These are phyloP conservation scores for Nasonia vitripennis DNA, from an alignment of 1,140 invertebrate genomes.

Conservation along the genomic window DNA sequence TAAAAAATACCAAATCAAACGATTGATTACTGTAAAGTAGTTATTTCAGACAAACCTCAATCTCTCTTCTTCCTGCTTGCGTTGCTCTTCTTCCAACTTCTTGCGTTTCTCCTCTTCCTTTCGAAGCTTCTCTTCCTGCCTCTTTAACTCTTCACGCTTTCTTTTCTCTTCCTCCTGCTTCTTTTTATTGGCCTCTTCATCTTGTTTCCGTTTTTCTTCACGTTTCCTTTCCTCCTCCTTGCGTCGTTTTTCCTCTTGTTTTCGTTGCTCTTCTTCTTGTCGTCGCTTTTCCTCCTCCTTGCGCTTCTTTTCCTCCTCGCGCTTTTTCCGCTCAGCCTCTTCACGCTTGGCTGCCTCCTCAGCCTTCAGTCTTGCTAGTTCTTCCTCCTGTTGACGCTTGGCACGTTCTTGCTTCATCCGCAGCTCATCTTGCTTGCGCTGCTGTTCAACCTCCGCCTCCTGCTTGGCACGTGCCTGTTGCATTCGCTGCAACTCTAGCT, in stretches of 20 bases:
- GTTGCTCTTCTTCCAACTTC: conserved; percentile 75
- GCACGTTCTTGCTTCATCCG: conserved; percentile 67
- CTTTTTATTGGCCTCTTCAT: conserved; percentile 68
- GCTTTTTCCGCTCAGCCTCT: conserved; percentile 68
- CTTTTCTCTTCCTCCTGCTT: conserved; percentile 75
- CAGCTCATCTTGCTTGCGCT: conserved; percentile 59
- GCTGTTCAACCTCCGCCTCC: conserved; percentile 60
- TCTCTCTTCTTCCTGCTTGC: conserved; percentile 73
- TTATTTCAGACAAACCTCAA: conserved; percentile 61
- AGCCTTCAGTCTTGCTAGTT: conserved; percentile 57
- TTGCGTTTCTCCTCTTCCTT: conserved; percentile 73
- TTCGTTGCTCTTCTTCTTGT: conserved; percentile 73
- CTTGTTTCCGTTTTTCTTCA: conserved; percentile 68
- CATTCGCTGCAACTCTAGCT: conserved; percentile 61
- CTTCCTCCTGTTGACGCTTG: conserved; percentile 67
- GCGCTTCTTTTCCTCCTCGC: conserved; percentile 69
- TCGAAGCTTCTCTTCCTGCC: conserved; percentile 70
- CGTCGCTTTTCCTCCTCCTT: conserved; percentile 75
- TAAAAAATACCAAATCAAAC: conserved; percentile 29
- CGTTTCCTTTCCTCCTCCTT: conserved; percentile 69
- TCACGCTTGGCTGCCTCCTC: conserved; percentile 67
- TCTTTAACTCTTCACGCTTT: conserved; percentile 74
- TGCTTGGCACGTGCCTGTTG: conserved; percentile 56
- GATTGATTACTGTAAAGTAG: not conserved
- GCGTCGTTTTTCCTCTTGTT: conserved; percentile 69